A percentile compares a stretch with the other conserved stretches of the same genome.
These are phyloP conservation scores for Drosophila virilis DNA, from an alignment of 1,140 invertebrate species.

Conservation along the genomic window DNA sequence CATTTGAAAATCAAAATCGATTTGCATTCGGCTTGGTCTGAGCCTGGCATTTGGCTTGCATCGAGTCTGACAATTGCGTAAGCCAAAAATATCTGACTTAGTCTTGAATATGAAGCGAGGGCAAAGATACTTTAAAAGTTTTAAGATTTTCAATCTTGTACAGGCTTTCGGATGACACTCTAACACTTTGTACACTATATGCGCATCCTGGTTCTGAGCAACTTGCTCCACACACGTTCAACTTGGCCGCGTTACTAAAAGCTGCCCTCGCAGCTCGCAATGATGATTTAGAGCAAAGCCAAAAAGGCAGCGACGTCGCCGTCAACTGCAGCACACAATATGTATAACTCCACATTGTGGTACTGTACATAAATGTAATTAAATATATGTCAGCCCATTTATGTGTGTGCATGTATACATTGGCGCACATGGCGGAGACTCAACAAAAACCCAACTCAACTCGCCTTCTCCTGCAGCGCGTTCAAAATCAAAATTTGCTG, in stretches of 20 bases:
- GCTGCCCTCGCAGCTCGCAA: slow-evolving; percentile 3
- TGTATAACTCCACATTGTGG: slow-evolving; percentile 29
- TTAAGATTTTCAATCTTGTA: too few species aligned
- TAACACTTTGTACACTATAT: not conserved
- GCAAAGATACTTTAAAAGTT: not conserved
- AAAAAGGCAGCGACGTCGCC: slow-evolving; percentile 24
- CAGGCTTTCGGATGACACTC: not conserved
- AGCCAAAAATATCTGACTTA: slow-evolving; percentile 2
- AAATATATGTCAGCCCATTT: slow-evolving; percentile 43
- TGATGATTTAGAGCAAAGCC: slow-evolving; percentile 2
- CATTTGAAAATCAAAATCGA: slow-evolving; percentile 74
- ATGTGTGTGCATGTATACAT: not conserved
- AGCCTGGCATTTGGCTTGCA: slow-evolving; percentile 50
- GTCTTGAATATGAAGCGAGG: not conserved
- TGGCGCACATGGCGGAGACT: not conserved
- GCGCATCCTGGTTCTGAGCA: slow-evolving; percentile 3
- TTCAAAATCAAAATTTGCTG: slow-evolving; percentile 32
- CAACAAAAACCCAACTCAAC: slow-evolving; percentile 16
- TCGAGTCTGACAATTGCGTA: slow-evolving; percentile 47
- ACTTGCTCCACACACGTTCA: slow-evolving; percentile 40
- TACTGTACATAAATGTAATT: slow-evolving; percentile 61
- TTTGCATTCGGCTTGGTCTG: slow-evolving; percentile 60
- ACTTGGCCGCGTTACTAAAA: slow-evolving; percentile 48
- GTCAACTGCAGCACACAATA: slow-evolving; percentile 42
- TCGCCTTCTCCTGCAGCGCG: slow-evolving; percentile 1